Evolutionary conservation across 2,888 invertebrate genomes (phyloP).

Genomic region (Cosmorhoe ocellata): DNA sequence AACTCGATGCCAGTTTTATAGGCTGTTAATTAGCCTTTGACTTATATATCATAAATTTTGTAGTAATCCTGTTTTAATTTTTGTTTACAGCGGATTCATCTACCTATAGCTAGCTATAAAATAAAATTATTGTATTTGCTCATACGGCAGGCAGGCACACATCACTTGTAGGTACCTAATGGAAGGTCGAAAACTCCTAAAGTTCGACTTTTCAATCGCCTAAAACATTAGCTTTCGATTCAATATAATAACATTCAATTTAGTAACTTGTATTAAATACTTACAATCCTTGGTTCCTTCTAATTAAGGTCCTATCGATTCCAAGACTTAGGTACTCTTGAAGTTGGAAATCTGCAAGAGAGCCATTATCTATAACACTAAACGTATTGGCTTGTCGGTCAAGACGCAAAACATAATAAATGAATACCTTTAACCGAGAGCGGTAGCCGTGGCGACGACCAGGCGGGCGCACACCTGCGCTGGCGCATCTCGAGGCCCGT

Average conservation of each 20-base stretch:
- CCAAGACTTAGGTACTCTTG: neutral
- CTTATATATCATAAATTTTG: constrained; percentile 10
- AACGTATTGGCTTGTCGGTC: constrained; percentile 62
- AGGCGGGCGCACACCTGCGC: constrained; percentile 80
- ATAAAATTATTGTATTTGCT: no score
- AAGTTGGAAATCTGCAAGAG: constrained; percentile 3
- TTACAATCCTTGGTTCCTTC: no score
- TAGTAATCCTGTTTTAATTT: constrained; percentile 8
- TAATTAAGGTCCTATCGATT: neutral
- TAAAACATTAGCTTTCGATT: no score
- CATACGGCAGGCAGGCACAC: no score
- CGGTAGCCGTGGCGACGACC: constrained; percentile 77
- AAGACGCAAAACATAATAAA: constrained; percentile 78
- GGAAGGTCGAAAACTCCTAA: no score
- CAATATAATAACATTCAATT: no score
- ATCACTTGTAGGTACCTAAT: no score
- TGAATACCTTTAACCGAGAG: constrained; percentile 76
- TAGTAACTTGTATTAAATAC: no score
- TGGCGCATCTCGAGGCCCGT: constrained; percentile 58
- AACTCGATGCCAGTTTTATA: constrained; percentile 16
- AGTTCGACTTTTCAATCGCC: no score
- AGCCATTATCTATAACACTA: constrained; percentile 34
- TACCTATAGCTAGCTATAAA: no score
- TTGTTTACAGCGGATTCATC: constrained; percentile 6
- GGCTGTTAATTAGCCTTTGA: constrained; percentile 16